Conservation (phyloP, 2,113 vertebrate genomes). For the Plectropomus leopardus region DNA sequence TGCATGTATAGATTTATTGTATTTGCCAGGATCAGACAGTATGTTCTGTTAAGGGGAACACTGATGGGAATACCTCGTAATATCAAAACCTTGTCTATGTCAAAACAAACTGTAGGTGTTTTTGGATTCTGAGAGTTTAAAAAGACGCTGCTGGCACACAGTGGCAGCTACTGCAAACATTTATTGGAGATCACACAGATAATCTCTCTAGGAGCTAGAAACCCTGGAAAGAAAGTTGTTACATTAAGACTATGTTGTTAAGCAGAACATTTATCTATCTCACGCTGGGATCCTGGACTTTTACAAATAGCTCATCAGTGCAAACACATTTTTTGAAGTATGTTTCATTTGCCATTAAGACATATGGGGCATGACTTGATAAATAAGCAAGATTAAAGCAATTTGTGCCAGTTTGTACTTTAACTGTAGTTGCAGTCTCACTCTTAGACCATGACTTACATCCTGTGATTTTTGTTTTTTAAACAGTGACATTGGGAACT, state of each 20-base stretch:
- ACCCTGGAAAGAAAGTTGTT: constrained; percentile 10
- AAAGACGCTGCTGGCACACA: neutral
- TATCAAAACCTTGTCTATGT: neutral
- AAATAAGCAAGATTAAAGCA: neutral
- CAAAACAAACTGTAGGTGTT: neutral
- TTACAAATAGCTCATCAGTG: neutral
- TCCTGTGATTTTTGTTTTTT: constrained; percentile 3
- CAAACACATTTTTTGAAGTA: neutral
- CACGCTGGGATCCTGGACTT: constrained; percentile 13
- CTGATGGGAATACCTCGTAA: neutral
- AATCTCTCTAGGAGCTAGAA: neutral
- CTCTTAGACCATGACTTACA: neutral
- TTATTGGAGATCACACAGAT: constrained; percentile 6
- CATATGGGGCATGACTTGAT: neutral
- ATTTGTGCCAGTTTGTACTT: neutral
- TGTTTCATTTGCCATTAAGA: constrained; percentile 9
- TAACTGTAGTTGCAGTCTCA: neutral
- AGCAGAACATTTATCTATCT: neutral
- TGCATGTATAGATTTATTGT: neutral
- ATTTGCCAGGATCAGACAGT: neutral
- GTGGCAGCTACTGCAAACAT: neutral
- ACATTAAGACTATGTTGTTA: constrained; percentile 4
- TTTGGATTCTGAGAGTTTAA: neutral
- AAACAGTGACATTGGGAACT: neutral
- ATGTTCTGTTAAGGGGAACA: no score